A percentile compares a stretch with the other conserved stretches of the same genome.
Conservation (phyloP, 2,888 invertebrate species). For the Leptopilina myrica region DNA sequence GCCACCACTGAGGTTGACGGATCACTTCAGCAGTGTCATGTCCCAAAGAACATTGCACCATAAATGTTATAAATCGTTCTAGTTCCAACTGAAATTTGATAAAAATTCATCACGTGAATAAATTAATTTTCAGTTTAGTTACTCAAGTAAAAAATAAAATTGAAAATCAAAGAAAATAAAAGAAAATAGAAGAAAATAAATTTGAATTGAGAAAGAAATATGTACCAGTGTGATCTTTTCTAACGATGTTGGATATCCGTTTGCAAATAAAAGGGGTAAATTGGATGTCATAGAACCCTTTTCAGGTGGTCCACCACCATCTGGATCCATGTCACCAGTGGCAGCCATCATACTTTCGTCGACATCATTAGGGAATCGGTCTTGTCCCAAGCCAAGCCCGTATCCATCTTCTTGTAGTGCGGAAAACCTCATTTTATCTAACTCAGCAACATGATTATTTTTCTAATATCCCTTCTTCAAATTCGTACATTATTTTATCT, state of each 20-base stretch:
- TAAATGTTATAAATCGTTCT: slow-evolving; percentile 85
- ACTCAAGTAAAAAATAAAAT: too few relatives aligned
- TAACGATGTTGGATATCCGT: slow-evolving; percentile 84
- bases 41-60: slow-evolving; percentile 87
- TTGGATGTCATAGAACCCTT: slow-evolving; percentile 82
- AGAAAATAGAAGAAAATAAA: too few relatives aligned
- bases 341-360: slow-evolving; percentile 69
- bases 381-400: slow-evolving; percentile 68
- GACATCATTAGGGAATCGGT: slow-evolving; percentile 62
- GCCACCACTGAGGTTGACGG: slow-evolving; percentile 85
- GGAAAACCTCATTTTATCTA: slow-evolving; percentile 70
- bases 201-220: slow-evolving; percentile 6
- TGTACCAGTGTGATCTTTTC: slow-evolving; percentile 80
- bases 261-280: slow-evolving; percentile 84
- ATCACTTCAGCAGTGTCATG: slow-evolving; percentile 79
- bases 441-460: slow-evolving; percentile 55
- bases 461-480: slow-evolving; percentile 49
- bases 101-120: too few relatives aligned
- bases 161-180: too few relatives aligned
- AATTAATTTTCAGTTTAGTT: too few relatives aligned
- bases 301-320: slow-evolving; percentile 61
- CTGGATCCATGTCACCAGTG: slow-evolving; percentile 63
- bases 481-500: slow-evolving; percentile 8
- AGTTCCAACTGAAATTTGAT: slow-evolving; percentile 77
- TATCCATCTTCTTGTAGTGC: slow-evolving; percentile 69